Conservation (phyloP, 1,140 invertebrate genomes). For the Drosophila gunungcola region DNA sequence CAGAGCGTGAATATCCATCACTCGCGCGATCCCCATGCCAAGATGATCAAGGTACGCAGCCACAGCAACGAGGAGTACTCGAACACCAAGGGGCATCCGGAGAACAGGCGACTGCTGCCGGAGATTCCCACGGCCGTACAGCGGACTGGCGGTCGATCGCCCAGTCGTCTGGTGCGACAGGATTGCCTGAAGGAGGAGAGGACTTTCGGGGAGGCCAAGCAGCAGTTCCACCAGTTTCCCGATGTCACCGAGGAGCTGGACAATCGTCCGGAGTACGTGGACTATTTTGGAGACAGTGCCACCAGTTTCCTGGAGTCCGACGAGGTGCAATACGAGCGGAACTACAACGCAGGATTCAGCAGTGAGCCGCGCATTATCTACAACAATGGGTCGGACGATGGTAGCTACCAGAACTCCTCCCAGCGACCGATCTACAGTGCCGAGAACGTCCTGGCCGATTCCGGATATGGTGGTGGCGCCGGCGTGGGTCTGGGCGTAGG, state of each 20-base stretch:
- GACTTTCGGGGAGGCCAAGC: constrained; percentile 83
- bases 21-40: constrained; percentile 71
- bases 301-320: constrained; percentile 80
- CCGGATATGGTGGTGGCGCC: constrained; percentile 30
- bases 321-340: constrained; percentile 82
- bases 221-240: constrained; percentile 81
- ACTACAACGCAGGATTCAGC: constrained; percentile 77
- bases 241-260: constrained; percentile 77
- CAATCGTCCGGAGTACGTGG: constrained; percentile 71
- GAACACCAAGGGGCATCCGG: constrained; percentile 65
- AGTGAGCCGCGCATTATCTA: constrained; percentile 84
- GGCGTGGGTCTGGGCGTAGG: constrained; percentile 23
- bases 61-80: constrained; percentile 85
- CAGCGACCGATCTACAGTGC: constrained; percentile 75
- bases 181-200: constrained; percentile 82
- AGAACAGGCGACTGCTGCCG: constrained; percentile 74
- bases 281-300: constrained; percentile 78
- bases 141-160: constrained; percentile 64
- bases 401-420: constrained; percentile 49
- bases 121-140: constrained; percentile 74
- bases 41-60: constrained; percentile 85
- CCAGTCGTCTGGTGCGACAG: constrained; percentile 79
- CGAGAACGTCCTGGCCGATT: constrained; percentile 66
- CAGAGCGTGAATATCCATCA: constrained; percentile 84
- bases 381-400: constrained; percentile 74